These are phyloP conservation scores for Oryzias woworae DNA, from an alignment of 2,113 vertebrate genomes.

Conservation along the genomic window DNA sequence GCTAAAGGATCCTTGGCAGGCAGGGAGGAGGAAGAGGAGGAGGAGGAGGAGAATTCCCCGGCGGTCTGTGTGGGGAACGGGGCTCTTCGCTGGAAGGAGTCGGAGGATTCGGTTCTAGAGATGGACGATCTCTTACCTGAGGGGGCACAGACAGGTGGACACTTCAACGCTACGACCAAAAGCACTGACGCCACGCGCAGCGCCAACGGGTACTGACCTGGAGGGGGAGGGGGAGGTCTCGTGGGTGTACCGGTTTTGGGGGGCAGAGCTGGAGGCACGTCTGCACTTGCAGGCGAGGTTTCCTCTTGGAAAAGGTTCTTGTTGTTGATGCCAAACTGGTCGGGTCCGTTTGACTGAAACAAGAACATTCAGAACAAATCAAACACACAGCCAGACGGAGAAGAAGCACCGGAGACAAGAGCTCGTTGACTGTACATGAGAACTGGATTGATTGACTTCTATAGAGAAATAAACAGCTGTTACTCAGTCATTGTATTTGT, in stretches of 20 bases:
- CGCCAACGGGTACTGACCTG: constrained; percentile 77
- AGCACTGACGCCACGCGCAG: not conserved
- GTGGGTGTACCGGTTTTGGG: constrained; percentile 96
- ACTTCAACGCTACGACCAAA: not conserved
- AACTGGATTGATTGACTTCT: too few relatives aligned
- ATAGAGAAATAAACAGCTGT: too few relatives aligned
- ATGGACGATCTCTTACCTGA: constrained; percentile 89
- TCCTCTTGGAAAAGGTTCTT: constrained; percentile 89
- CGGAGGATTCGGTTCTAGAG: constrained; percentile 89
- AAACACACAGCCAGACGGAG: not conserved
- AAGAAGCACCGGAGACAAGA: too few relatives aligned
- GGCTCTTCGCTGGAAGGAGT: constrained; percentile 90
- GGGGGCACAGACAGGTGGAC: constrained; percentile 39
- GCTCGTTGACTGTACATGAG: too few relatives aligned
- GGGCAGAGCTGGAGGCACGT: constrained; percentile 92
- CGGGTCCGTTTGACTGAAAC: constrained; percentile 83
- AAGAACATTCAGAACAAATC: constrained; percentile 16
- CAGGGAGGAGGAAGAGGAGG: constrained; percentile 81
- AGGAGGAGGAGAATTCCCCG: constrained; percentile 80
- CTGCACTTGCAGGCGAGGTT: constrained; percentile 74
- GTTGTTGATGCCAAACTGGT: constrained; percentile 84
- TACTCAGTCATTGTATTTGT: too few relatives aligned
- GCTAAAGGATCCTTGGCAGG: constrained; percentile 88
- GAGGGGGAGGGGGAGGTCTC: constrained; percentile 92
- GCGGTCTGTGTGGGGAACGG: constrained; percentile 86